These are phyloP conservation scores for Drepana falcataria DNA, from an alignment of 2,888 invertebrate genomes.

Conservation along the genomic window DNA sequence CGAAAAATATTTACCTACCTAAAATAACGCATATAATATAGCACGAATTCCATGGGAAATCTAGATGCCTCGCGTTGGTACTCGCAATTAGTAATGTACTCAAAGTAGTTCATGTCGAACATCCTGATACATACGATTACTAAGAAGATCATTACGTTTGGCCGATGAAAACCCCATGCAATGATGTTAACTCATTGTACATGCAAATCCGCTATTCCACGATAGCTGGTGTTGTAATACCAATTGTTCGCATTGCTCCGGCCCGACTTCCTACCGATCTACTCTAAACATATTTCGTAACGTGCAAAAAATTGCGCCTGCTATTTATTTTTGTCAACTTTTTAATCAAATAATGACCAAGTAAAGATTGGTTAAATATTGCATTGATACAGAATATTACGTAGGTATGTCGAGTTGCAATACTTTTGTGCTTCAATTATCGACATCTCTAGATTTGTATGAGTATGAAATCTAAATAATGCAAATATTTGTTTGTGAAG, in stretches of 20 bases:
- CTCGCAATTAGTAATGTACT: conserved; percentile 32
- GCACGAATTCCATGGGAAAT: conserved; percentile 47
- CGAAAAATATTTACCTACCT: conserved; percentile 24
- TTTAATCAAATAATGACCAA: not conserved
- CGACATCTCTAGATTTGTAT: too few species aligned
- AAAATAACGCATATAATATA: conserved; percentile 48
- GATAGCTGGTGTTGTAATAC: conserved; percentile 29
- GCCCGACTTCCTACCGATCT: not conserved
- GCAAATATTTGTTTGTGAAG: too few species aligned
- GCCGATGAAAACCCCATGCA: conserved; percentile 53
- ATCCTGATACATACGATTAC: conserved; percentile 60
- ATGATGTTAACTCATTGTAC: conserved; percentile 40
- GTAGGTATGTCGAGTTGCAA: not conserved
- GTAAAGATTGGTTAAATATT: not conserved
- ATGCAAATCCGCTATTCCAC: conserved; percentile 51
- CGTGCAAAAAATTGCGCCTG: not conserved
- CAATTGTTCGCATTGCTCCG: conserved; percentile 23
- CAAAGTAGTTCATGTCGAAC: conserved; percentile 48
- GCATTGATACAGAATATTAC: not conserved
- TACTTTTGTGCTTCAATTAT: not conserved
- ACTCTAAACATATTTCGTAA: not conserved
- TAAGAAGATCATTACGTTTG: conserved; percentile 41
- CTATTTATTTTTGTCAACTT: not conserved
- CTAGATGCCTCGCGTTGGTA: conserved; percentile 23
- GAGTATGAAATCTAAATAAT: too few species aligned